Percentiles rank a stretch among this genome's conserved stretches.
Evolutionary conservation across 2,797 vertebrate genomes (phyloP).

Genomic region (Falco cherrug): DNA sequence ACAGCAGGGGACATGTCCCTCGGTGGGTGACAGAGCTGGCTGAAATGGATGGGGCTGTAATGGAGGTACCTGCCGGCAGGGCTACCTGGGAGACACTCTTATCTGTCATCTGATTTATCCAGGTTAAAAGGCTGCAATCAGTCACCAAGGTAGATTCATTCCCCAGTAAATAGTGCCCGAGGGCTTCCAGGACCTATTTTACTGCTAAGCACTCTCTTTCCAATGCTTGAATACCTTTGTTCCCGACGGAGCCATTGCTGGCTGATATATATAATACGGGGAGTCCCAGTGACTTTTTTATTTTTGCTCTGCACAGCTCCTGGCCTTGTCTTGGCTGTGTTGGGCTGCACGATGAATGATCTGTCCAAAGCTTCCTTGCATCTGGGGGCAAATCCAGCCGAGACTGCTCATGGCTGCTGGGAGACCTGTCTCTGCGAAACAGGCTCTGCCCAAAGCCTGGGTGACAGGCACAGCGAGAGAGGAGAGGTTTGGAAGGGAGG

Average conservation of each 20-base stretch:
- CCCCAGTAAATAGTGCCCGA: constrained; percentile 66
- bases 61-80: constrained; percentile 39
- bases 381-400: constrained; percentile 27
- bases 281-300: constrained; percentile 59
- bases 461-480: not conserved
- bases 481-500: not conserved
- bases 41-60: constrained; percentile 54
- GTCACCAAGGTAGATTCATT: constrained; percentile 72
- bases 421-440: not conserved
- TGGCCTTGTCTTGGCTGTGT: constrained; percentile 9
- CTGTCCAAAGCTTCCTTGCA: constrained; percentile 76
- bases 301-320: constrained; percentile 62
- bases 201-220: constrained; percentile 74
- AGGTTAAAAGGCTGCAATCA: constrained; percentile 72
- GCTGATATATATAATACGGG: constrained; percentile 71
- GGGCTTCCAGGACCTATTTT: constrained; percentile 72
- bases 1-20: not conserved
- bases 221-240: constrained; percentile 72
- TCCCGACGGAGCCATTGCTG: constrained; percentile 66
- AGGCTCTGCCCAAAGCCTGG: not conserved
- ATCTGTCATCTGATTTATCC: constrained; percentile 74
- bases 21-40: not conserved
- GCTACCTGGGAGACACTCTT: constrained; percentile 57
- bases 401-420: not conserved
- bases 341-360: constrained; percentile 22